Evolutionary conservation across 2,113 vertebrate genomes (phyloP).

Genomic region (Thymallus thymallus): DNA sequence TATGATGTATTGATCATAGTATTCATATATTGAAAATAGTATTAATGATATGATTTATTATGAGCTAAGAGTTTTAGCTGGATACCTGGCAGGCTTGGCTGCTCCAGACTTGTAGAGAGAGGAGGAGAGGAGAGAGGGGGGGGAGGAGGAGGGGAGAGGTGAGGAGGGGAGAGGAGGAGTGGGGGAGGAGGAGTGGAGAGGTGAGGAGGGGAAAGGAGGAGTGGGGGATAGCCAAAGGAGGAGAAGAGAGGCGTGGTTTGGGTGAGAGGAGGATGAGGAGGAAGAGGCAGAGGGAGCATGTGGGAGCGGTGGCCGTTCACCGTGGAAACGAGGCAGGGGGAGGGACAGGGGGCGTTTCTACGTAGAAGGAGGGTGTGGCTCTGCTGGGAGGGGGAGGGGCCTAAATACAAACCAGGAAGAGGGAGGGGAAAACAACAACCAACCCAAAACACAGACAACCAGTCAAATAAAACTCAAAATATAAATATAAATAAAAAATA

Average conservation of each 20-base stretch:
- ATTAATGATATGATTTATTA: not conserved
- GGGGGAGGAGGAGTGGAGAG: conserved; percentile 56
- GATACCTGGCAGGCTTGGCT: conserved; percentile 74
- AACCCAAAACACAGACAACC: conserved; percentile 60
- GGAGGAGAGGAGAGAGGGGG: not conserved
- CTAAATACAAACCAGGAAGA: conserved; percentile 74
- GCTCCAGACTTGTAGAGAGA: conserved; percentile 73
- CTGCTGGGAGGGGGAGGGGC: conserved; percentile 82
- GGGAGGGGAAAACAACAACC: conserved; percentile 54
- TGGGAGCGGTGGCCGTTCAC: conserved; percentile 82
- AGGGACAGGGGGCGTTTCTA: conserved; percentile 73
- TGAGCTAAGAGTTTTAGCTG: conserved; percentile 24
- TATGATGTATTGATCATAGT: no score
- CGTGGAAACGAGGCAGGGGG: conserved; percentile 68
- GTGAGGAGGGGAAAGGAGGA: conserved; percentile 72
- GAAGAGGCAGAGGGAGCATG: conserved; percentile 82
- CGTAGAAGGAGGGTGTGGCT: conserved; percentile 87
- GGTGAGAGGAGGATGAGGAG: conserved; percentile 71
- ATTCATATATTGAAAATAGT: not conserved
- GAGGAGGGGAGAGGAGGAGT: conserved; percentile 41
- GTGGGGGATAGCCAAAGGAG: conserved; percentile 88
- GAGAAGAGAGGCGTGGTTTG: conserved; percentile 84
- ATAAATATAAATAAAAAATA: conserved; percentile 54
- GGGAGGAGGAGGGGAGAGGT: not conserved
- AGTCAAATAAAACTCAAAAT: conserved; percentile 66